Evolutionary conservation across 1,140 invertebrate genomes (phyloP), one percentile per base, ranked within the genome.

Genomic region (Dolichoris vasculosae): DNA sequence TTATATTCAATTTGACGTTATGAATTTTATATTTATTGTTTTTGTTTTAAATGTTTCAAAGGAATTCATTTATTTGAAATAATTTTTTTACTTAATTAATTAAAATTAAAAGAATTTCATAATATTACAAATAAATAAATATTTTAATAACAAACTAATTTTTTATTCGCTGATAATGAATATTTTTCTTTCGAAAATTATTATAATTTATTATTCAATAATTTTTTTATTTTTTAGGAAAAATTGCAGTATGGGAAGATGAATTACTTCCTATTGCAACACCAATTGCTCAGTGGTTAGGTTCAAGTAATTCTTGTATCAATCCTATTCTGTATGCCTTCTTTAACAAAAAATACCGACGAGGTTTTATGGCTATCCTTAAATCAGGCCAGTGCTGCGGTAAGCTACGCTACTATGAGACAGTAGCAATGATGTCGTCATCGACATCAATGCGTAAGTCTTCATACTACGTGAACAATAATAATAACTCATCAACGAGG

Each of bases 271-370:
- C 96, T 23, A 95, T 98, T 2, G 96, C 96, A 0, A 96, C 97
- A 23, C 98, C 98, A 0, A 95, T 99, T 46, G 98, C 98, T 0
- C 98, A 99, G 92, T 99, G 98, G 98, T 94, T 99, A 3, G 98
- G 98, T 0, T 96, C 97, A 0, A 98, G 98, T 32, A 99, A 99
- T 92, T 98, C 97, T 46, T 99, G 98, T 94, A 98, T 99, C 88
- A 99, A 99, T 93, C 99, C 99, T 0, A 96, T 99, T 69, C 95
- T 99, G n/a, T 99, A 99, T 92, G 98, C 98, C 0, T 98, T 98
- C 92, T 99, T 99, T 94, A 99, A 99, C 92, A 98, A 98, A 88
- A 99, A 99, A 91, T 99, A 98, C 91, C 94, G 98, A 1, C 96
- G 97, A 64, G 98, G 98, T 2, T 99, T 99, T 92, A 95, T 97